Conservation (phyloP, 2,888 invertebrate species). For the Phlogophora meticulosa region DNA sequence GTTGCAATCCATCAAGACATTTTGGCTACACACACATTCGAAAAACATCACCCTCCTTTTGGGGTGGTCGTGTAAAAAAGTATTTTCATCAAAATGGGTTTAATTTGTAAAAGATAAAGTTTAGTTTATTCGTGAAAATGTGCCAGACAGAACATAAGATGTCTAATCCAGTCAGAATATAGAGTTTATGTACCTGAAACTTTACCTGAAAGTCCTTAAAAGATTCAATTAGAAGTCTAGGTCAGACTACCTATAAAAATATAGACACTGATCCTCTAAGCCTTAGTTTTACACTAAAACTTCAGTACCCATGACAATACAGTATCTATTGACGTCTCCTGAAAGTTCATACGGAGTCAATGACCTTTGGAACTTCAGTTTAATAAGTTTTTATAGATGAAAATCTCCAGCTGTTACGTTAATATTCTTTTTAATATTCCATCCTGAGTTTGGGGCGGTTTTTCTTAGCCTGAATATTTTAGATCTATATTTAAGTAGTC, state of each 20-base stretch:
- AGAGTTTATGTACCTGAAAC: too few relatives aligned
- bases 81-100: too few relatives aligned
- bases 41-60: too few relatives aligned
- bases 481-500: background rate
- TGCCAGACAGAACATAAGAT: background rate
- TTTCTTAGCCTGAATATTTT: slow-evolving; percentile 12
- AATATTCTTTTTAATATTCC: slow-evolving; percentile 41
- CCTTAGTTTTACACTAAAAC: background rate
- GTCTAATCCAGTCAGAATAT: background rate
- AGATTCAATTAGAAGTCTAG: background rate
- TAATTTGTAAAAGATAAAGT: too few relatives aligned
- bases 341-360: slow-evolving; percentile 12
- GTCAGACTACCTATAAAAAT: background rate
- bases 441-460: background rate
- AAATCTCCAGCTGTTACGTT: slow-evolving; percentile 47
- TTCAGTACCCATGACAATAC: background rate
- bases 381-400: slow-evolving; percentile 42
- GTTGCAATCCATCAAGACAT: too few relatives aligned
- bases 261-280: background rate
- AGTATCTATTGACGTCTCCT: slow-evolving; percentile 12
- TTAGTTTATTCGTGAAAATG: too few relatives aligned
- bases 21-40: too few relatives aligned
- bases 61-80: too few relatives aligned
- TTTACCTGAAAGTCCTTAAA: background rate
- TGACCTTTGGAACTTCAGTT: slow-evolving; percentile 25